Percentiles rank a stretch among this genome's conserved stretches.
Conservation (phyloP, 2,113 vertebrate genomes). For the Gnathonemus echidnorhynchus region DNA sequence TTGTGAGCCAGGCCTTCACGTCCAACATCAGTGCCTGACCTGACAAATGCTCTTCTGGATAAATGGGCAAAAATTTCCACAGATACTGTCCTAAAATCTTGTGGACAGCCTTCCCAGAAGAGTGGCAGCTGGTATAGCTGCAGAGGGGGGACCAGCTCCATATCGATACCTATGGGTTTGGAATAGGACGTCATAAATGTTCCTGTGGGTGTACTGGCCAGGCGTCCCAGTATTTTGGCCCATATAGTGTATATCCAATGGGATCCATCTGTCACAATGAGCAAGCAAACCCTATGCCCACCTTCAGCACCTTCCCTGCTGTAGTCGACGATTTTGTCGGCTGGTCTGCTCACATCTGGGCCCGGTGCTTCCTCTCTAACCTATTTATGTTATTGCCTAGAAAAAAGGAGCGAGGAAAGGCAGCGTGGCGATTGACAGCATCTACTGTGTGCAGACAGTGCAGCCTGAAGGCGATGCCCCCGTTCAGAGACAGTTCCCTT, state of each 20-base stretch:
- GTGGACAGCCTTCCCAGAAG: too few species aligned
- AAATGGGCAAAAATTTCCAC: too few species aligned
- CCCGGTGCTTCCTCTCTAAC: neutral
- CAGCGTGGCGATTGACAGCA: constrained; percentile 48
- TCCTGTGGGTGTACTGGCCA: neutral
- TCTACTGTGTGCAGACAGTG: constrained; percentile 49
- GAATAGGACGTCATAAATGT: neutral
- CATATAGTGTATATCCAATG: neutral
- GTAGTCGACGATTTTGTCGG: neutral
- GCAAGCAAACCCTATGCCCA: neutral
- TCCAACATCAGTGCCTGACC: too few species aligned
- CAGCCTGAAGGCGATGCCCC: constrained; percentile 46
- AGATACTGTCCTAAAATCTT: too few species aligned
- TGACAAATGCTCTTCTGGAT: too few species aligned
- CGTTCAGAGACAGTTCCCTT: constrained; percentile 23
- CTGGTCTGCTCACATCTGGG: neutral
- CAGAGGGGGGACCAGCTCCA: neutral
- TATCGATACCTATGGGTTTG: neutral
- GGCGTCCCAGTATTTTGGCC: neutral
- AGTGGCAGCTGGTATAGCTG: too few species aligned
- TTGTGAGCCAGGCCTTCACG: too few species aligned
- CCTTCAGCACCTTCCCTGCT: neutral
- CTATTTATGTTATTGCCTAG: neutral
- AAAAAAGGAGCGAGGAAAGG: constrained; percentile 51
- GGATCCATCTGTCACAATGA: neutral